phyloP scores from a whole-genome alignment of 2,888 invertebrate species.

The Melipona beecheii region DNA sequence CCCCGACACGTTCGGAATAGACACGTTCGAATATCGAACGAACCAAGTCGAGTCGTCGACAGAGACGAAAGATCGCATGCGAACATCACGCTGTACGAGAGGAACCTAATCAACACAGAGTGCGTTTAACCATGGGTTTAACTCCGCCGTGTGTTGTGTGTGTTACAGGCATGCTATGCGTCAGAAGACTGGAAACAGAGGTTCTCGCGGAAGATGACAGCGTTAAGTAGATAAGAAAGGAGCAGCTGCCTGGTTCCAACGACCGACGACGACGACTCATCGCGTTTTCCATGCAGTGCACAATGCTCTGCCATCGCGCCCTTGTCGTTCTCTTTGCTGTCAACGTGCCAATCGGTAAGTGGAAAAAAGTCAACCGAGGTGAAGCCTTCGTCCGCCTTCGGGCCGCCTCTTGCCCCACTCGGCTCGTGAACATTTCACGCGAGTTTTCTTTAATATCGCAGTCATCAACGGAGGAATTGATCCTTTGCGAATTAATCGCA shows the following conservation, averaged over 20 bases:
- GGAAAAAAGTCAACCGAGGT: conserved; percentile 1
- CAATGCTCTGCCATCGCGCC: conserved; percentile 80
- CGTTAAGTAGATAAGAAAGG: conserved; percentile 77
- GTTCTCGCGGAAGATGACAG: conserved; percentile 75
- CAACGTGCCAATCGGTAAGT: conserved; percentile 82
- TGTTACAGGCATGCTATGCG: conserved; percentile 75
- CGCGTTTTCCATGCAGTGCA: conserved; percentile 72
- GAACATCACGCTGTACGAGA: background rate
- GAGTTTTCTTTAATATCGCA: background rate
- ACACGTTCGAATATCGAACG: background rate
- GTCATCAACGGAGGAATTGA: too few relatives aligned
- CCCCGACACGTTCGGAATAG: conserved; percentile 41
- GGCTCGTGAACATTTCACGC: background rate
- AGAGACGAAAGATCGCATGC: background rate
- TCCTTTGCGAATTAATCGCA: too few relatives aligned
- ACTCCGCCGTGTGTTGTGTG: background rate
- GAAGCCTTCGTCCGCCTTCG: background rate
- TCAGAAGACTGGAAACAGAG: conserved; percentile 72
- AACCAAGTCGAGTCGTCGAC: background rate
- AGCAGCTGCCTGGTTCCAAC: conserved; percentile 63
- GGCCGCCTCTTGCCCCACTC: background rate
- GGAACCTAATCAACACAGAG: conserved; percentile 15
- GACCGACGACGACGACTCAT: conserved; percentile 69
- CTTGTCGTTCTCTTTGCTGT: conserved; percentile 79
- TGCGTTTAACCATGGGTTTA: background rate